Base-by-base conservation (phyloP, 2,888 invertebrate genomes). In the Callyntrura guangdongensis region DNA sequence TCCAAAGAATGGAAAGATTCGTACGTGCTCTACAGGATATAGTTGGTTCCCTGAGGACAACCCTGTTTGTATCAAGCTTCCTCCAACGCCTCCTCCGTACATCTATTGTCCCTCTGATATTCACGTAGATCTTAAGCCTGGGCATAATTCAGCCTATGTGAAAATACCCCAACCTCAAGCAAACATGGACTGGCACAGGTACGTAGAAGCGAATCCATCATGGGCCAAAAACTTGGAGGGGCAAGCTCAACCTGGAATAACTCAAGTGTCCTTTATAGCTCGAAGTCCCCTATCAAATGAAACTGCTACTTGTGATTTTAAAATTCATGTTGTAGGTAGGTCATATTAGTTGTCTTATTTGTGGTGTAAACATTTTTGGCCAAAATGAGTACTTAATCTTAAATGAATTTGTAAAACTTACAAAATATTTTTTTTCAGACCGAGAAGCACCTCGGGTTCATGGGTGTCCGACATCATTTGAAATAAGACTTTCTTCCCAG, bases 81-180 rank as follows among this genome's bases (percentile, higher is more conserved):
- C 94, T 9, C 92, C 93, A n/a, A 94, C 95, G 77, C 95, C 95
- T 59, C 95, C 95, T 87, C 96, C 96, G 20, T 96, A 95, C 93
- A 96, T 97, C 91, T 96, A 96, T 93, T 97, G 97, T 94, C 97
- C 97, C 0, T 95, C 96, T 61, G 96, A 96, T 93, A 95, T 97
- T 59, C 96, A 95, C 49, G 96, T 96, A 47, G 95, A 96, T 69
- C 95, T 97, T 69, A 95, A 95, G 47, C 94, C 95, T n/a, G 95
- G 96, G 45, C 95, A 95, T 92, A 95, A 94, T 49, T 95, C 95
- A n/a, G 95, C 95, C 93, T 94, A 95, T 89, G 95, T 96, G 67
- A 95, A 95, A 67, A 95, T 96, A 87, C 96, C 96, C 0, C 95
- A 96, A 86, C 96, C 96, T 0, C 95, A 96, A 94, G 96, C 97